phyloP scores from a whole-genome alignment of 2,113 vertebrate species.

The Cryptomyrus ogoouensis region DNA sequence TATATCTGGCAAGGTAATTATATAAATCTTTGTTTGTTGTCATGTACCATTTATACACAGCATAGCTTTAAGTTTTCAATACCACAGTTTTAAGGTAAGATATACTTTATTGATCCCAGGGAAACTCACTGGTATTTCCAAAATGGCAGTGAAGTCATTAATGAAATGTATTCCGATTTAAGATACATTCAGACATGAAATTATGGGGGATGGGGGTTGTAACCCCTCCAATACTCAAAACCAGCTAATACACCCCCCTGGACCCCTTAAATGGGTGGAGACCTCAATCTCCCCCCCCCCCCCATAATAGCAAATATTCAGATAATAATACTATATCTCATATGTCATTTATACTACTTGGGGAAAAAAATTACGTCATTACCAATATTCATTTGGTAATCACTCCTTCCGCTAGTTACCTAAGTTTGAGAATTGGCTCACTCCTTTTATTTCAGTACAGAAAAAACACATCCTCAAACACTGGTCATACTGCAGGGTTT shows the following conservation, averaged over 20 bases:
- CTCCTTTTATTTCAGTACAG: neutral
- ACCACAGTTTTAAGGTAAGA: neutral
- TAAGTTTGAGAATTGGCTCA: neutral
- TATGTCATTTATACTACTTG: neutral
- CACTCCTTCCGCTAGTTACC: no score
- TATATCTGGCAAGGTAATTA: neutral
- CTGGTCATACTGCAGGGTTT: neutral
- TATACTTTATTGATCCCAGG: neutral
- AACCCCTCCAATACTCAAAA: no score
- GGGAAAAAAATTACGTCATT: neutral
- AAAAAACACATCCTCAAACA: neutral
- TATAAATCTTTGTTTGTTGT: neutral
- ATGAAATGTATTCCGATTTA: neutral
- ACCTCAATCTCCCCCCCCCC: no score
- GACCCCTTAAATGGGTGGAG: no score
- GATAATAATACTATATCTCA: neutral
- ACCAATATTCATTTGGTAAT: neutral
- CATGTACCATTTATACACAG: neutral
- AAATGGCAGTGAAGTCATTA: neutral
- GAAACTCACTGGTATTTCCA: neutral
- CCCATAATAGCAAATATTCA: no score
- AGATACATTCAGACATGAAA: neutral
- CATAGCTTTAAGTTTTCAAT: neutral
- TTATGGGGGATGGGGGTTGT: no score
- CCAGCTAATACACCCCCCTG: no score